A percentile compares a stretch with the other conserved stretches of the same genome.
These are phyloP conservation scores for Ivindomyrus marchei DNA, from an alignment of 2,113 vertebrate genomes.

Conservation along the genomic window DNA sequence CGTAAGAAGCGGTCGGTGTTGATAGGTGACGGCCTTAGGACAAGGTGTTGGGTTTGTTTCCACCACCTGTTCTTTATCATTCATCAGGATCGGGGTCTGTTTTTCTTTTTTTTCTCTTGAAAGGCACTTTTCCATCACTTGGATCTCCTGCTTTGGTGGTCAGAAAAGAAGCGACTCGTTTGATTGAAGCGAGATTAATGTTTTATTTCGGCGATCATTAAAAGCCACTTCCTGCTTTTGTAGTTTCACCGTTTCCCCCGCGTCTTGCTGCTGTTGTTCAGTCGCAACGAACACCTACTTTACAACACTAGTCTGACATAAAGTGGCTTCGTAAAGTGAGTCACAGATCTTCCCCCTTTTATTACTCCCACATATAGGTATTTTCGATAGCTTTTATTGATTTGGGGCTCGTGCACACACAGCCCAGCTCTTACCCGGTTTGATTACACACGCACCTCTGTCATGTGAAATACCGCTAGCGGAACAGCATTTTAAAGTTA, in stretches of 20 bases:
- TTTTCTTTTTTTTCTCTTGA: not conserved
- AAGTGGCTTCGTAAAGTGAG: not conserved
- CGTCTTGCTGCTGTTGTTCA: not conserved
- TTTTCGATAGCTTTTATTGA: slow-evolving; percentile 1
- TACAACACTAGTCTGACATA: not conserved
- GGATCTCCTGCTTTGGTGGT: not conserved
- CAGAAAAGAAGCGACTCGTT: not conserved
- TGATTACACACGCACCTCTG: not conserved
- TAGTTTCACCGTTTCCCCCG: too few relatives aligned
- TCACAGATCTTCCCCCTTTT: not conserved
- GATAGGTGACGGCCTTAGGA: not conserved
- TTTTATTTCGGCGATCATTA: not conserved
- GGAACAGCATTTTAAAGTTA: not conserved
- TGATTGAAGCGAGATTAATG: not conserved
- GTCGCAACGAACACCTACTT: not conserved
- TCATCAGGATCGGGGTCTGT: not conserved
- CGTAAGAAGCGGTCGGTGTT: not conserved
- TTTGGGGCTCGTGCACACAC: not conserved
- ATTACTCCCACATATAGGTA: not conserved
- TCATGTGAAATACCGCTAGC: not conserved
- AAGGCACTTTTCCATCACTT: not conserved
- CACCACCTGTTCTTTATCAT: not conserved
- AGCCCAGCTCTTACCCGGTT: not conserved
- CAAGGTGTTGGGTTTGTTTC: not conserved
- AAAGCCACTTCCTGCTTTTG: not conserved